phyloP scores from a whole-genome alignment of 2,888 invertebrate genomes.

The Mythimna ferrago region DNA sequence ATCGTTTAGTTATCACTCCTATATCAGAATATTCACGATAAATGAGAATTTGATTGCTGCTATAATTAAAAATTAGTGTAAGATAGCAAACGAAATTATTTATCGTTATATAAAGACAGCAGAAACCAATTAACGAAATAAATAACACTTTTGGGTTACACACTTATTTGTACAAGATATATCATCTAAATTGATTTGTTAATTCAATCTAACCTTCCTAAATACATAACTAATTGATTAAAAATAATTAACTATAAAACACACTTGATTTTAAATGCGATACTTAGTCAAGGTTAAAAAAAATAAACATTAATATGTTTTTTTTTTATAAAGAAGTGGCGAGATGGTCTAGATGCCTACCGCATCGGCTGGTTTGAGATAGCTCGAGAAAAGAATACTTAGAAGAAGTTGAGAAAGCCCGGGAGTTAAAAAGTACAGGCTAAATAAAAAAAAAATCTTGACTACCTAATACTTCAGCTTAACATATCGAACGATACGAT shows the following conservation, averaged over 20 bases:
- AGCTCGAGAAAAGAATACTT: too few relatives aligned
- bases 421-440: neutral
- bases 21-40: constrained; percentile 57
- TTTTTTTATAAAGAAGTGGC: neutral
- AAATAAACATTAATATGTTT: neutral
- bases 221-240: neutral
- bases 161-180: constrained; percentile 24
- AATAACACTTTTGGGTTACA: constrained; percentile 6
- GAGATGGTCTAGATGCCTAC: neutral
- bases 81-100: constrained; percentile 51
- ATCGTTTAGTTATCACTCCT: constrained; percentile 67
- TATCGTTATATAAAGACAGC: constrained; percentile 44
- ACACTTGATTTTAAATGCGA: constrained; percentile 4
- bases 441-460: neutral
- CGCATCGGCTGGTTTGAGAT: too few relatives aligned
- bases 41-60: constrained; percentile 57
- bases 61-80: constrained; percentile 57
- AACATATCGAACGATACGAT: neutral
- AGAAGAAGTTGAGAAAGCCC: neutral
- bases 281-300: constrained; percentile 4
- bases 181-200: constrained; percentile 29
- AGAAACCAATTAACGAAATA: constrained; percentile 38
- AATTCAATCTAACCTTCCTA: constrained; percentile 14
- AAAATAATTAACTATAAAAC: neutral
- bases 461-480: too few relatives aligned